Base-by-base conservation (phyloP, 2,888 invertebrate genomes). In the Sarcophaga carnaria region DNA sequence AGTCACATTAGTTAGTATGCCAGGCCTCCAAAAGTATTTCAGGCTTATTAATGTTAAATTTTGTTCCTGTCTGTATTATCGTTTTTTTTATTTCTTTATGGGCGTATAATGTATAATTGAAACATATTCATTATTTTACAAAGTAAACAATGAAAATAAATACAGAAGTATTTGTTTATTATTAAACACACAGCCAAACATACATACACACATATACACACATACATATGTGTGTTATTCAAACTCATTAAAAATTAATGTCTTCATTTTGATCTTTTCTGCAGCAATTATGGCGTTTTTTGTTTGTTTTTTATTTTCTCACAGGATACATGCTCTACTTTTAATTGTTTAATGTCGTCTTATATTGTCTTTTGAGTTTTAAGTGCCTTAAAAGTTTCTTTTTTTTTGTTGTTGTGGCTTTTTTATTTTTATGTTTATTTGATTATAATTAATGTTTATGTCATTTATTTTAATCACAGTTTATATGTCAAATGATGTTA, bases 101-200 rank as follows among this genome's bases (percentile, higher is more conserved):
- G 45, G 27, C 37, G 45, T 11, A 45, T n/a, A 37, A 67, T 45
- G 47, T 67, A 20, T 45, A 67, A 67, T 67, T 67, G 20, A 67
- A 45, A 67, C 45, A 20, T 67, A 67, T 67, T 67, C 45, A 12
- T 67, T 45, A 67, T 67, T 67, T 45, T 67, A 67, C 12, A 45
- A 67, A 67, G 47, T 67, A 67, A 67, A 67, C 67, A 67, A 47
- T 20, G 2, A 20, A 3, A 67, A 67, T 45, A 20, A 45, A 12
- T 67, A 37, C 10, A 37, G 37, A 37, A 37, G 37, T 66, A 14
- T 37, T 37, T 17, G 11, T 25, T 27, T 27, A 37, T 64, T 64
- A 64, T 27, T 27, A 27, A 64, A 64, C 8, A 64, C 17, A 64
- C 14, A 37, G 22, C 22, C 37, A 37, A 2, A 37, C 2, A 10